Evolutionary conservation across 2,797 vertebrate species (phyloP).

Genomic region (Gastrophryne carolinensis): DNA sequence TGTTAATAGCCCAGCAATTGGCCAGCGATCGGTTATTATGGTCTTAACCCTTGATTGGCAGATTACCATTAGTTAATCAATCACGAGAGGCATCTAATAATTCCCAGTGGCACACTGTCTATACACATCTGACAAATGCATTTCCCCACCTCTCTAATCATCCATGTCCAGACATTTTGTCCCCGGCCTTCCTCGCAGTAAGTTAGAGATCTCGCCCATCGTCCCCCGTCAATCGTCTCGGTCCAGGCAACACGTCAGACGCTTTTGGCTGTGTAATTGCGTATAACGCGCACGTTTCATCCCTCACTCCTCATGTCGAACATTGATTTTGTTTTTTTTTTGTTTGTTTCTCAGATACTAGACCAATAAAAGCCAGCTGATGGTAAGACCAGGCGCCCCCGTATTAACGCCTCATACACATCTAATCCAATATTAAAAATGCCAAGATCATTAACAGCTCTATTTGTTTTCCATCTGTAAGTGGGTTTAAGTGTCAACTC

Average conservation of each 20-base stretch:
- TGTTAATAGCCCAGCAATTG: not conserved
- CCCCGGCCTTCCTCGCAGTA: not conserved
- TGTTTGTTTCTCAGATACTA: not conserved
- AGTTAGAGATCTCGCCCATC: not conserved
- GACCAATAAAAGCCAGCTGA: not conserved
- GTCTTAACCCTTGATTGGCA: not conserved
- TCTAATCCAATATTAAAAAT: conserved; percentile 46
- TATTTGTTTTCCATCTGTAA: conserved; percentile 33
- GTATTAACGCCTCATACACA: conserved; percentile 8
- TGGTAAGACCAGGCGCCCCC: not conserved
- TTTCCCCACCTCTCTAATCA: not conserved
- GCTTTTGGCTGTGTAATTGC: not conserved
- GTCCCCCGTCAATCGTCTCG: not conserved
- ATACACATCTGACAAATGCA: not conserved
- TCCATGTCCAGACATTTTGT: not conserved
- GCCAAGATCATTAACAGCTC: conserved; percentile 46
- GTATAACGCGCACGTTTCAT: not conserved
- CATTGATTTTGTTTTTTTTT: not conserved
- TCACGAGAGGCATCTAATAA: not conserved
- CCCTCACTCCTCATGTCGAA: not conserved
- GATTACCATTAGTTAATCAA: not conserved
- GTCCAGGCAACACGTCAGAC: not conserved
- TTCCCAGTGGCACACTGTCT: not conserved
- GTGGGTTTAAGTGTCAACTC: conserved; percentile 42
- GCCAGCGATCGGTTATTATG: not conserved